These are phyloP conservation scores for Diadophis punctatus DNA, from an alignment of 2,113 vertebrate species.

Conservation along the genomic window DNA sequence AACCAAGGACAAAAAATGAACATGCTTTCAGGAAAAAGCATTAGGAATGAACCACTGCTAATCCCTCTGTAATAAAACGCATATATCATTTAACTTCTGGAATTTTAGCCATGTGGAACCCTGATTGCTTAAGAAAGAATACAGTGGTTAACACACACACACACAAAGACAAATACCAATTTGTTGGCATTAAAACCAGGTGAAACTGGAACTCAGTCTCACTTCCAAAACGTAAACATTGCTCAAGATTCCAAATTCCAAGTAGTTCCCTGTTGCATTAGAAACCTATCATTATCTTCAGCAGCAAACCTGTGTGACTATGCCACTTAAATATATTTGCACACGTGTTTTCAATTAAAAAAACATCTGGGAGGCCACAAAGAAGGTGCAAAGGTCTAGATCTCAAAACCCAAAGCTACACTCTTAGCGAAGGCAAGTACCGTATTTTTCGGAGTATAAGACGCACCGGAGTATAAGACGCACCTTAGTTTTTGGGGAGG, in stretches of 20 bases:
- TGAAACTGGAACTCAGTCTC: neutral
- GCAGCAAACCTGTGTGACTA: neutral
- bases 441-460: too few species aligned
- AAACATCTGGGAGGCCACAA: neutral
- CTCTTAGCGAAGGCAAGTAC: neutral
- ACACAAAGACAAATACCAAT: neutral
- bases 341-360: neutral
- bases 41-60: neutral
- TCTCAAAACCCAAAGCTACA: neutral
- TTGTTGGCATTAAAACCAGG: neutral
- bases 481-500: too few species aligned
- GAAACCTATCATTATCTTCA: neutral
- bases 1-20: neutral
- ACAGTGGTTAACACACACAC: neutral
- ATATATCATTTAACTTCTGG: neutral
- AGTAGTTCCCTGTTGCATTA: neutral
- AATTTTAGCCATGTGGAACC: neutral
- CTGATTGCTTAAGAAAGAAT: neutral
- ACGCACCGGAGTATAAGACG: too few species aligned
- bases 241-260: neutral
- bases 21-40: neutral
- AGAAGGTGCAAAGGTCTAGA: neutral
- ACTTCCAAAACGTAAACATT: slow-evolving; percentile 13
- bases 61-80: neutral
- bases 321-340: neutral